These are phyloP conservation scores for Eupithecia centaureata DNA, from an alignment of 2,888 invertebrate species.

Conservation along the genomic window DNA sequence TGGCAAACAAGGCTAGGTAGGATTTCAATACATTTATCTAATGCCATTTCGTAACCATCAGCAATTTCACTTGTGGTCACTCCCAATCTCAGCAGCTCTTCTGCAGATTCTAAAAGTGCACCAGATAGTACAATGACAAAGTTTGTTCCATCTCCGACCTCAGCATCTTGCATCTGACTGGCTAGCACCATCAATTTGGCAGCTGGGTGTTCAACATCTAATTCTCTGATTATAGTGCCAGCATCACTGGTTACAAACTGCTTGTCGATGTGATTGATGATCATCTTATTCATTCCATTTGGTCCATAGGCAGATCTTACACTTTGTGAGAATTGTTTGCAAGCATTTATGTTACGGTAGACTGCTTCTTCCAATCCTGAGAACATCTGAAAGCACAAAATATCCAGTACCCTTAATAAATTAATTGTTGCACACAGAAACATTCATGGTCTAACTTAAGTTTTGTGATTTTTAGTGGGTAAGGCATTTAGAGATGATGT, in stretches of 20 bases:
- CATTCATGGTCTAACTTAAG: too few species aligned
- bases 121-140: conserved; percentile 98
- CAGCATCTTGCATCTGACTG: conserved; percentile 99
- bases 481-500: background rate
- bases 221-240: conserved; percentile 97
- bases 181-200: conserved; percentile 98
- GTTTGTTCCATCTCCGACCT: conserved; percentile 99
- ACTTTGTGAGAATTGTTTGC: conserved; percentile 97
- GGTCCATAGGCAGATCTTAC: conserved; percentile 98
- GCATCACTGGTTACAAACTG: conserved; percentile 99
- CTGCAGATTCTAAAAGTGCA: conserved; percentile 95
- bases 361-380: conserved; percentile 99
- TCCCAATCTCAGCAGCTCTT: conserved; percentile 96
- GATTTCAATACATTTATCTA: conserved; percentile 94
- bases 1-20: conserved; percentile 91
- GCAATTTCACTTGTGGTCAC: conserved; percentile 98
- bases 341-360: conserved; percentile 96
- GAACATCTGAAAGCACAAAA: conserved; percentile 81
- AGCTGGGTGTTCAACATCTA: conserved; percentile 99
- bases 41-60: conserved; percentile 96
- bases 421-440: background rate
- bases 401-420: background rate
- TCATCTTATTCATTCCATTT: conserved; percentile 99
- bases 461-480: background rate
- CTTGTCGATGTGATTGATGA: conserved; percentile 99